Base-by-base conservation (phyloP, 2,797 vertebrate genomes). In the Parauchenoglanis ngamensis region DNA sequence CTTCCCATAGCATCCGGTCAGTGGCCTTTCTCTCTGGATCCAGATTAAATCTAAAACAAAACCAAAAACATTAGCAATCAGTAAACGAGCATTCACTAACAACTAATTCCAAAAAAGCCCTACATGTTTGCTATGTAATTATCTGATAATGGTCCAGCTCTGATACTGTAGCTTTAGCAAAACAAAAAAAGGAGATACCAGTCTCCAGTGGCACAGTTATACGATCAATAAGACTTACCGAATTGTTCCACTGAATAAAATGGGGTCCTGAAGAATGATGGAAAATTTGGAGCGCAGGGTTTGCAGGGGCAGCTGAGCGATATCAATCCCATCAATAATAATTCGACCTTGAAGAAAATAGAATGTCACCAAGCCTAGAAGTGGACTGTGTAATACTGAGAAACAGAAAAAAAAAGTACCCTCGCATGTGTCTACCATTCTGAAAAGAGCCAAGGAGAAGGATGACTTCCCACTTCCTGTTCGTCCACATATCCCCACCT, bases 401-500 rank as follows among this genome's bases (percentile, higher is more conserved):
- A 35, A 35, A 78, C 40, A n/a, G 5, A 11, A 10, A 21, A 21
- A 7, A 31, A n/a, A 2, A 25, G 46, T 93, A 99, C 98, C 98
- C 92, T 99, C 98, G 85, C 98, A 99, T 87, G 95, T 98, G 93
- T 99, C 98, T 92, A 99, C 97, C 98, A 99, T 99, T 89, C 98
- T 96, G 95, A 99, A 99, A 93, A 99, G 98, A 0, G 98, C 98
- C 87, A 99, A 94, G 13, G 98, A 99, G 92, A 99, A 99, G 65
- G 98, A 99, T 0, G 98, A 99, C 90, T 99, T 99, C 1, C 98
- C 98, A 84, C 98, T 99, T 92, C 98, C 98, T 0, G 98, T 99
- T 91, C 98, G 94, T 46, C 98, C 98, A 46, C 98, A 99, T 92
- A 99, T 98, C 80, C 98, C 98, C 49, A 99, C 98, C 98, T 99